Percentiles rank a stretch among this genome's conserved stretches.
phyloP scores from a whole-genome alignment of 2,888 invertebrate species.

The Microctonus brassicae region DNA sequence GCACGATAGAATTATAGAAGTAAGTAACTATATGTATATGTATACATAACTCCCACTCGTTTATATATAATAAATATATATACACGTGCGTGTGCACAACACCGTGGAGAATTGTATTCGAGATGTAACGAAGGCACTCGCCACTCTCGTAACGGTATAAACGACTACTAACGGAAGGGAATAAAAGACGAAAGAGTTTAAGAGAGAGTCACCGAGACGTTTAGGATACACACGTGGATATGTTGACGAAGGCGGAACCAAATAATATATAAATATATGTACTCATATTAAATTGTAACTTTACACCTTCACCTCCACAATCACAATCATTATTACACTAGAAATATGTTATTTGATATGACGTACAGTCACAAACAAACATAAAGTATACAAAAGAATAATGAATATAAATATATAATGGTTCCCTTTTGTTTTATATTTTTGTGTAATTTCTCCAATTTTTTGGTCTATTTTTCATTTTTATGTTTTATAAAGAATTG shows the following conservation, averaged over 20 bases:
- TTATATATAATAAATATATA: neutral
- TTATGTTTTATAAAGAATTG: too few relatives aligned
- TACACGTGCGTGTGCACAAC: slow-evolving; percentile 38
- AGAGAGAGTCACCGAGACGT: neutral
- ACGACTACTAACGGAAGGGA: slow-evolving; percentile 45
- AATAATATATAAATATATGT: neutral
- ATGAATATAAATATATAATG: slow-evolving; percentile 3
- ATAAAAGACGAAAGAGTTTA: neutral
- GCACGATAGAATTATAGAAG: slow-evolving; percentile 14
- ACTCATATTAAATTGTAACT: slow-evolving; percentile 1
- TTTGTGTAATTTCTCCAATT: neutral
- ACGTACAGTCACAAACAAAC: too few relatives aligned
- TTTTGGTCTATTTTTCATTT: too few relatives aligned
- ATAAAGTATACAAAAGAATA: neutral
- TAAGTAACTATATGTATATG: too few relatives aligned
- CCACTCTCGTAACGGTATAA: slow-evolving; percentile 57
- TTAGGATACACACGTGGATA: slow-evolving; percentile 18
- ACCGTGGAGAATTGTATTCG: slow-evolving; percentile 49
- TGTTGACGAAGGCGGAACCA: neutral
- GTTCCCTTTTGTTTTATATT: slow-evolving; percentile 3
- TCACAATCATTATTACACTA: neutral
- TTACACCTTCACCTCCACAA: neutral
- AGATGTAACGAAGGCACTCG: slow-evolving; percentile 51
- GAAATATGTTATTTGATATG: neutral
- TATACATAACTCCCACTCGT: slow-evolving; percentile 18